phyloP scores from a whole-genome alignment of 1,140 invertebrate genomes.

The Wiebesia pumilae region DNA sequence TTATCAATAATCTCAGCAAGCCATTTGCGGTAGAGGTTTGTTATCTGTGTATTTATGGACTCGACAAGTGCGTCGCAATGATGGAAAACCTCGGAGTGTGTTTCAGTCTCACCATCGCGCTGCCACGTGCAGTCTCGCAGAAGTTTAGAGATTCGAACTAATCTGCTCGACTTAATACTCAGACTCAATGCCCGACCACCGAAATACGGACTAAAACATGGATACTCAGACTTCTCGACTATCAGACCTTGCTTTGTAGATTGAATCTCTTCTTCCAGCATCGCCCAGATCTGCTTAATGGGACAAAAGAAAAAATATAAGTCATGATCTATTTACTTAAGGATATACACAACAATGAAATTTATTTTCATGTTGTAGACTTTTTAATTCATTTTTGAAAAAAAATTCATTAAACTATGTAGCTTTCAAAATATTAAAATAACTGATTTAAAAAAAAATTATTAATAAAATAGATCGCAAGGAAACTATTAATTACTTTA shows the following conservation, averaged over 20 bases:
- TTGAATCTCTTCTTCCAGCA: constrained; percentile 87
- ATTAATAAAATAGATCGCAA: no score
- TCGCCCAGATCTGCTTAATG: constrained; percentile 79
- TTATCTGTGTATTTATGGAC: constrained; percentile 61
- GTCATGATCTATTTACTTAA: no score
- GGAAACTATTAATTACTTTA: no score
- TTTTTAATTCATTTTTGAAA: no score
- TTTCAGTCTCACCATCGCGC: background rate
- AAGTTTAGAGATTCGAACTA: constrained; percentile 61
- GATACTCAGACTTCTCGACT: constrained; percentile 77
- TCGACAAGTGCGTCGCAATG: background rate
- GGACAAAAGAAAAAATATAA: no score
- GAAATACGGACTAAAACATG: constrained; percentile 81
- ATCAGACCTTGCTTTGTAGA: constrained; percentile 83
- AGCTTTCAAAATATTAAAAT: no score
- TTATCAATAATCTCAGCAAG: constrained; percentile 77
- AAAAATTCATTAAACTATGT: no score
- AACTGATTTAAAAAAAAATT: no score
- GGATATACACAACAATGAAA: no score
- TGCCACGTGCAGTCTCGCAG: constrained; percentile 16
- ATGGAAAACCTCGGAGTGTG: background rate
- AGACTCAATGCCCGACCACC: constrained; percentile 82
- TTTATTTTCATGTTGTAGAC: no score
- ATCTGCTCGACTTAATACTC: constrained; percentile 78
- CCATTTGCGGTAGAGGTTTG: constrained; percentile 81